These are phyloP conservation scores for Micronycteris hirsuta DNA, from an alignment of 2,113 vertebrate species.

Conservation along the genomic window DNA sequence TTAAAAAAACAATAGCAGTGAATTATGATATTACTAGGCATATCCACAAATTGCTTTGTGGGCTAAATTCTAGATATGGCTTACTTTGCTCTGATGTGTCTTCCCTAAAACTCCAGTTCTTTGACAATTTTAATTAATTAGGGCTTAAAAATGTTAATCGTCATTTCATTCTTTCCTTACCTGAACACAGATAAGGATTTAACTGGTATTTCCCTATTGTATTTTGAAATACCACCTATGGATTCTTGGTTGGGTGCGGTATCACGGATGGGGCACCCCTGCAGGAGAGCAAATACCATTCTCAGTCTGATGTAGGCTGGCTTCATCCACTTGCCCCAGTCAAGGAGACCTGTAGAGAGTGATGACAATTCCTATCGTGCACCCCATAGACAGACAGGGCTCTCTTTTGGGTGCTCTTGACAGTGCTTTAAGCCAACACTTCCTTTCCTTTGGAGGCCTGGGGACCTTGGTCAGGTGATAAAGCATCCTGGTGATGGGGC, in stretches of 20 bases:
- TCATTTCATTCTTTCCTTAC: neutral
- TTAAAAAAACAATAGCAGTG: neutral
- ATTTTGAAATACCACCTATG: neutral
- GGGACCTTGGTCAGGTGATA: neutral
- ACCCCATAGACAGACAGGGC: neutral
- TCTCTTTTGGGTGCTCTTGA: neutral
- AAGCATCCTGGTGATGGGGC: neutral
- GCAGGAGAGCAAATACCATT: neutral
- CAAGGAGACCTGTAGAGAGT: neutral
- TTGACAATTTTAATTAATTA: conserved; percentile 6
- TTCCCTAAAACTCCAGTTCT: neutral
- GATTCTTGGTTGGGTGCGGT: neutral
- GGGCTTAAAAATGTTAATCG: neutral
- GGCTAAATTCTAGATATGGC: neutral
- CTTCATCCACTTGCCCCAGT: neutral
- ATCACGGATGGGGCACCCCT: neutral
- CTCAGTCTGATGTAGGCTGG: neutral
- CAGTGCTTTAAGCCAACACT: neutral
- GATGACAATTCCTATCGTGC: neutral
- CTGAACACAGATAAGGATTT: neutral
- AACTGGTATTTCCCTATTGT: neutral
- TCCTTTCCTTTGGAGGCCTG: neutral
- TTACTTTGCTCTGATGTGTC: neutral
- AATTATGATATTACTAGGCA: neutral
- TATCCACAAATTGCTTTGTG: neutral